Evolutionary conservation across 2,113 vertebrate genomes (phyloP).

Genomic region (Thymallus thymallus): DNA sequence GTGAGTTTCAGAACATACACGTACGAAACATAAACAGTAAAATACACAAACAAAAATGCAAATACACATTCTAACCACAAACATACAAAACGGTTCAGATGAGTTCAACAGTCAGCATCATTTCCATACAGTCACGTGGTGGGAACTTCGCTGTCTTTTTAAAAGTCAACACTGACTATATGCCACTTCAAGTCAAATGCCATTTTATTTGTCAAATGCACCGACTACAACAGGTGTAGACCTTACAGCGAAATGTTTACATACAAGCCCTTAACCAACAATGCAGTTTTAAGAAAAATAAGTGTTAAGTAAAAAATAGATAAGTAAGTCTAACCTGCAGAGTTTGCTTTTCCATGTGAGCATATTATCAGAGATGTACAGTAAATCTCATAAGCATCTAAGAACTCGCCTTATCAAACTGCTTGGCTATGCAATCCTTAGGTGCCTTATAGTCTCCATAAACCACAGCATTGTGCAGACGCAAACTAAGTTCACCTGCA

Average conservation of each 20-base stretch:
- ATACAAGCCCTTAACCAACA: too few species aligned
- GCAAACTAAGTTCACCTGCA: neutral
- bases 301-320: too few species aligned
- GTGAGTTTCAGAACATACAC: conserved; percentile 69
- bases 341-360: too few species aligned
- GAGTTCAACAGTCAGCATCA: neutral
- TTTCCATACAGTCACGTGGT: neutral
- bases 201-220: neutral
- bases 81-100: neutral
- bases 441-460: neutral
- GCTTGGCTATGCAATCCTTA: too few species aligned
- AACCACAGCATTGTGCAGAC: neutral
- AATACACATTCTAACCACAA: neutral
- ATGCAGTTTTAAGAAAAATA: too few species aligned
- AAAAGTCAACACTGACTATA: too few species aligned
- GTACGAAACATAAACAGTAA: neutral
- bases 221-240: too few species aligned
- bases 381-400: neutral
- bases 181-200: neutral
- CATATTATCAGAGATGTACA: too few species aligned
- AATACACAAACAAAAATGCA: neutral
- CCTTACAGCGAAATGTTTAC: too few species aligned
- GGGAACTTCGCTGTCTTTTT: too few species aligned
- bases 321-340: too few species aligned
- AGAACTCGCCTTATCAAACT: neutral